Evolutionary conservation across 2,797 vertebrate genomes (phyloP).

Genomic region (Sparus aurata): DNA sequence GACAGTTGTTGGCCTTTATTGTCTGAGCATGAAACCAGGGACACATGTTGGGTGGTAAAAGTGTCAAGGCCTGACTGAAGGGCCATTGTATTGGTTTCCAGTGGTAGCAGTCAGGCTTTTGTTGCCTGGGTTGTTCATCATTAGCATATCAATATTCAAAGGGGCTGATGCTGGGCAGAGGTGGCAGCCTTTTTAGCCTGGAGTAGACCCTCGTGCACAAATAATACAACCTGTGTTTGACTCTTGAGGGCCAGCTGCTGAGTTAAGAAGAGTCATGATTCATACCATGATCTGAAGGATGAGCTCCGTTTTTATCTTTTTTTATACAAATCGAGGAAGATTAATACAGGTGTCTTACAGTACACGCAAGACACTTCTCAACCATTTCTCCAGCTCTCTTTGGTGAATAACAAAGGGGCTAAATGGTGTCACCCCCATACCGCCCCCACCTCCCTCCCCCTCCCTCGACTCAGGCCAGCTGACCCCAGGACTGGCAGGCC

Average conservation of each 20-base stretch:
- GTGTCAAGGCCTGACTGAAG: slow-evolving; percentile 84
- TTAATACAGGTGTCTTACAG: slow-evolving; percentile 39
- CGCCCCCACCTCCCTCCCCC: slow-evolving; percentile 43
- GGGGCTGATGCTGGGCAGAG: slow-evolving; percentile 73
- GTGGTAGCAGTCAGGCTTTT: slow-evolving; percentile 78
- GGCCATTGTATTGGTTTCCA: slow-evolving; percentile 82
- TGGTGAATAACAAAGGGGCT: slow-evolving; percentile 74
- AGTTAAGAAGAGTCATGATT: slow-evolving; percentile 40
- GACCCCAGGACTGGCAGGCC: slow-evolving; percentile 76
- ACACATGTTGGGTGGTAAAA: slow-evolving; percentile 91
- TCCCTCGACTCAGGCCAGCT: slow-evolving; percentile 67
- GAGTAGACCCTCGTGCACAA: slow-evolving; percentile 68
- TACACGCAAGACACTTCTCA: slow-evolving; percentile 30
- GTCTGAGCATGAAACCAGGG: slow-evolving; percentile 79
- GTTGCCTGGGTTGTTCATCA: slow-evolving; percentile 84
- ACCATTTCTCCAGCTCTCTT: slow-evolving; percentile 31
- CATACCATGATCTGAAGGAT: slow-evolving; percentile 7
- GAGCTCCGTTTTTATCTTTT: background rate
- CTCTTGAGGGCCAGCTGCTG: slow-evolving; percentile 75
- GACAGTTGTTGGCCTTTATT: slow-evolving; percentile 84
- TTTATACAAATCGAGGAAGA: slow-evolving; percentile 1
- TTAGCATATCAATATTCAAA: slow-evolving; percentile 90
- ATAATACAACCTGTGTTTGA: slow-evolving; percentile 59
- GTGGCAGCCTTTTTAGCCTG: slow-evolving; percentile 78
- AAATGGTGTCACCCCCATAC: slow-evolving; percentile 69